Evolutionary conservation across 2,888 invertebrate genomes (phyloP).

Genomic region (Balanococcus diminutus): DNA sequence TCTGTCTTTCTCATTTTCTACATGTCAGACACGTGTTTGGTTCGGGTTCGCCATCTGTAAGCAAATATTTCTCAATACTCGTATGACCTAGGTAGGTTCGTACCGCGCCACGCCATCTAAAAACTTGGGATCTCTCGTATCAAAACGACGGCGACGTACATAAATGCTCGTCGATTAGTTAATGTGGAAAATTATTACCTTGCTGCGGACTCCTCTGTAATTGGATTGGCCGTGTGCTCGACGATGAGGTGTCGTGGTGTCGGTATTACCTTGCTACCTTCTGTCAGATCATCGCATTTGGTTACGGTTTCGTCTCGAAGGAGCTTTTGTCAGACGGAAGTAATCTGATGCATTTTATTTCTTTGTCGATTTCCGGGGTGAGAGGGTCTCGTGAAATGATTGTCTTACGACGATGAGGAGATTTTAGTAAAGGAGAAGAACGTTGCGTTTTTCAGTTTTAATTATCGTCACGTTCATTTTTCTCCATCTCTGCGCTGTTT

Average conservation of each 20-base stretch:
- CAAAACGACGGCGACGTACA: neutral
- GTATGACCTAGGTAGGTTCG: neutral
- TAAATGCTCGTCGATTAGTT: neutral
- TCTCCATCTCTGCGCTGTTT: neutral
- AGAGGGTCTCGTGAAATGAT: neutral
- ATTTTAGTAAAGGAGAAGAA: neutral
- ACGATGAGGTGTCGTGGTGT: neutral
- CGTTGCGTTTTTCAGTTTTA: neutral
- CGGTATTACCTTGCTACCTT: neutral
- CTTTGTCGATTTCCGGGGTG: too few relatives aligned
- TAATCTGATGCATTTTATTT: neutral
- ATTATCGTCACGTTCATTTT: conserved; percentile 9
- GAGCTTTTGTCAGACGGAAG: neutral
- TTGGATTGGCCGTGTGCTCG: neutral
- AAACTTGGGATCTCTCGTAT: neutral
- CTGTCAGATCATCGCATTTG: neutral
- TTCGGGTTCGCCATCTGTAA: neutral
- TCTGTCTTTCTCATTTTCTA: neutral
- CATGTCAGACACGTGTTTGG: neutral
- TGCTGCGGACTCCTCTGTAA: neutral
- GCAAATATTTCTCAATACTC: neutral
- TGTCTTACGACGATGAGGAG: neutral
- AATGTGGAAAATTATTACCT: neutral
- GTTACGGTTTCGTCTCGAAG: neutral
- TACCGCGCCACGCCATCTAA: neutral